These are phyloP conservation scores for Monodelphis domestica DNA, from an alignment of 2,797 vertebrate genomes.

Conservation along the genomic window DNA sequence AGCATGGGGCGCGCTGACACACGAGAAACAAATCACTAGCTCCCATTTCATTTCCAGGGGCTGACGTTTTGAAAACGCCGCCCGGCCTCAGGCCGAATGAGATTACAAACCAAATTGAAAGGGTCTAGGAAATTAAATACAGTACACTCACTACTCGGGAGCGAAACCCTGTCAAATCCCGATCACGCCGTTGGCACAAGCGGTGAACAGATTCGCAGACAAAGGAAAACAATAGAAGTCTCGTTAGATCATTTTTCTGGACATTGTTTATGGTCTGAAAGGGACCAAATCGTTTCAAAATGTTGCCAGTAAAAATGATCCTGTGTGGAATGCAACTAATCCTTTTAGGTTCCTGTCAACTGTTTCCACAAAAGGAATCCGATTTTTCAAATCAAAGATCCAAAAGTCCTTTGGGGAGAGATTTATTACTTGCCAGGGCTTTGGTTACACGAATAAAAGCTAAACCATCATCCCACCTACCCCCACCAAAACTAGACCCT, in stretches of 20 bases:
- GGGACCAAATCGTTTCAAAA: constrained; percentile 85
- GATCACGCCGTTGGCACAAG: constrained; percentile 64
- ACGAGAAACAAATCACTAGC: not conserved
- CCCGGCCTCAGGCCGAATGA: constrained; percentile 3
- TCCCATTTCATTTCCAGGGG: constrained; percentile 17
- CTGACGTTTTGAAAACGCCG: constrained; percentile 4
- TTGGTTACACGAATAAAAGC: constrained; percentile 79
- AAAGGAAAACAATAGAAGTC: constrained; percentile 82
- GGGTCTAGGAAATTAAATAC: constrained; percentile 29
- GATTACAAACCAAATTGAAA: constrained; percentile 6
- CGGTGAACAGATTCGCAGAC: constrained; percentile 70
- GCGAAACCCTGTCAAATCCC: constrained; percentile 70
- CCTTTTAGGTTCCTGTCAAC: constrained; percentile 87
- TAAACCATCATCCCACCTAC: constrained; percentile 69
- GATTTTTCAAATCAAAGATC: constrained; percentile 87
- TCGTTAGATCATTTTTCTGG: constrained; percentile 86
- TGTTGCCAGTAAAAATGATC: constrained; percentile 88
- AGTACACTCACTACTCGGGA: constrained; percentile 9
- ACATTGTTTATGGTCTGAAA: constrained; percentile 84
- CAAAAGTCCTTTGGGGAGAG: constrained; percentile 83
- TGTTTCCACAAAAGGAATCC: constrained; percentile 86
- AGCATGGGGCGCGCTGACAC: not conserved
- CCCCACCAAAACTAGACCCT: constrained; percentile 68
- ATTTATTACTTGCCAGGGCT: constrained; percentile 80
- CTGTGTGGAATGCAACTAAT: constrained; percentile 88